These are phyloP conservation scores for Anolis sagrei DNA, from an alignment of 2,113 vertebrate species.

Conservation along the genomic window DNA sequence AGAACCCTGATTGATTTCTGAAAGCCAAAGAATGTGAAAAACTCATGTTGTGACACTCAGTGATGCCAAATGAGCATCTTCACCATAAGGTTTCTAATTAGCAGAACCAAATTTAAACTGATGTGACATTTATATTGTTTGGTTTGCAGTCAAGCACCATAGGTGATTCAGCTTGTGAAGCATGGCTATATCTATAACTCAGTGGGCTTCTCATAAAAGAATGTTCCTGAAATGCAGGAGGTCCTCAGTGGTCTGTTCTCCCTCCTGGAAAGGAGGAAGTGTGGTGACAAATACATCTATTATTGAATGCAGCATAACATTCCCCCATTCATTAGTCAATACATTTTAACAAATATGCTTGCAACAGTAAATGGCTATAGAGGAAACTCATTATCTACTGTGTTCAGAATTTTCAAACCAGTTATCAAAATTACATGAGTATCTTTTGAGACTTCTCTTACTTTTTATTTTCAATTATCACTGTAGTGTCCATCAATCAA, in stretches of 20 bases:
- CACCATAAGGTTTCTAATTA: conserved; percentile 50
- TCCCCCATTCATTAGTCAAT: conserved; percentile 12
- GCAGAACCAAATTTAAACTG: conserved; percentile 50
- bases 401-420: background rate
- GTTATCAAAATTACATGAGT: background rate
- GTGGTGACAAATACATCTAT: conserved; percentile 21
- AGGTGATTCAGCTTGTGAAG: conserved; percentile 46
- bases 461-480: background rate
- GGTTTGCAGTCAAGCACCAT: conserved; percentile 39
- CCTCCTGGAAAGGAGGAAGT: conserved; percentile 9
- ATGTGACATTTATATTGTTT: conserved; percentile 54
- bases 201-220: conserved; percentile 38
- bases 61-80: conserved; percentile 37
- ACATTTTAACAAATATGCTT: background rate
- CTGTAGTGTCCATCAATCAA: too few relatives aligned
- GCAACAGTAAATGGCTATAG: background rate
- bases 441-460: background rate
- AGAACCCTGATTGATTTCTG: conserved; percentile 38
- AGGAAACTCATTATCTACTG: conserved; percentile 10
- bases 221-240: conserved; percentile 22
- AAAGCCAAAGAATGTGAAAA: conserved; percentile 23
- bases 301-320: conserved; percentile 33
- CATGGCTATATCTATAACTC: conserved; percentile 15
- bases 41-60: background rate
- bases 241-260: conserved; percentile 24